Evolutionary conservation across 2,113 vertebrate species (phyloP).

Genomic region (Crocuta crocuta): DNA sequence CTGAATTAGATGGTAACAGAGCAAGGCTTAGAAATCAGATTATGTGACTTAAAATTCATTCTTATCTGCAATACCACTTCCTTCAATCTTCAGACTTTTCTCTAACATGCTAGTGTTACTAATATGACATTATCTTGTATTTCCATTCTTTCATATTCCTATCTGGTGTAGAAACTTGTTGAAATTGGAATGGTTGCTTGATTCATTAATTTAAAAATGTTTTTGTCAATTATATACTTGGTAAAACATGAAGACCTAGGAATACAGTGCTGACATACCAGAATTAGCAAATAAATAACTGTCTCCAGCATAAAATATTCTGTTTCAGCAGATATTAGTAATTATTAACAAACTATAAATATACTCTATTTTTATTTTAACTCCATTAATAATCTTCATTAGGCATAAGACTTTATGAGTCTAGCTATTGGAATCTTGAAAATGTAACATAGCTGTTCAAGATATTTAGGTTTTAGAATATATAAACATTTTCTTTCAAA

Average conservation of each 20-base stretch:
- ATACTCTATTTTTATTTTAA: neutral
- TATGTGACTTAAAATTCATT: neutral
- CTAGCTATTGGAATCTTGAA: neutral
- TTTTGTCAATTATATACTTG: neutral
- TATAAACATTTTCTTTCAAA: conserved; percentile 12
- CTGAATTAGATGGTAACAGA: neutral
- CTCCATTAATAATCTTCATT: neutral
- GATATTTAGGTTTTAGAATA: neutral
- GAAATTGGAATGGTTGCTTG: neutral
- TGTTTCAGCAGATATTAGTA: neutral
- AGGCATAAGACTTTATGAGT: neutral
- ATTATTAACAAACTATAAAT: neutral
- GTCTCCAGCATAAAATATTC: neutral
- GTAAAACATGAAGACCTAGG: neutral
- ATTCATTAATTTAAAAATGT: neutral
- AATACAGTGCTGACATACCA: neutral
- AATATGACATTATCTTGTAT: neutral
- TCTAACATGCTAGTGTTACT: neutral
- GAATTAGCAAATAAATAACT: neutral
- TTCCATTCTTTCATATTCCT: neutral
- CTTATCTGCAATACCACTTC: neutral
- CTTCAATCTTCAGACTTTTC: neutral
- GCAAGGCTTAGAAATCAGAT: neutral
- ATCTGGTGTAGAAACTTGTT: neutral
- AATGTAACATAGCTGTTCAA: neutral